Base-by-base conservation (phyloP, 2,888 invertebrate genomes). In the Gymnosoma rotundatum region DNA sequence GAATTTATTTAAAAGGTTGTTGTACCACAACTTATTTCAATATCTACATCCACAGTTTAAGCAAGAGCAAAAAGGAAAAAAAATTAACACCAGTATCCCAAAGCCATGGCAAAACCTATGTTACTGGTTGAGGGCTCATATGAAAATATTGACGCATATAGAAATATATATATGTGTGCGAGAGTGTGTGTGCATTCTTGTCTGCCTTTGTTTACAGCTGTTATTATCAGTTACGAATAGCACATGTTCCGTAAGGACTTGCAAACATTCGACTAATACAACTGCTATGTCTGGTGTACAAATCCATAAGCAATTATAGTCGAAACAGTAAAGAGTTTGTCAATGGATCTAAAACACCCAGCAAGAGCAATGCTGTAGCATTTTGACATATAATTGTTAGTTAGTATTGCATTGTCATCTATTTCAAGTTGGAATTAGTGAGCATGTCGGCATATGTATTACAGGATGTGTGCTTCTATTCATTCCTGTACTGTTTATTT, bases 151-250 rank as follows among this genome's bases (percentile, higher is more conserved):
- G 32, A 32, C 32, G 2, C 32, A 32, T 32, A 32, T 5, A 6
- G 7, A 32, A 2, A 32, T 8, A 5, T 32, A 25, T 25, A 4
- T 25, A n/a, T 32, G 25, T 32, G 25, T 32, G 25, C 25, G 25
- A 32, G 25, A 32, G 32, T 32, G 38, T 6, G 14, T 42, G 25
- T 64, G 38, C 25, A 32, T 54, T 16, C n/a, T n/a, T 38, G 52
- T 32, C 58, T 79, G 64, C 52, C 21, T 79, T 69, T 81, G 69
- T 75, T 75, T 81, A 63, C 81, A 75, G 69, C 81, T 81, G 74
- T 75, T 74, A 75, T 81, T 75, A 81, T 81, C 75, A 81, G 75
- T 75, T 81, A 75, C 69, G 75, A 69, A 81, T 81, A 75, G 73
- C 69, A 75, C 74, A 79, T 81, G 74, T 64, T 75, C 70, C 64